Evolutionary conservation across 2,113 vertebrate species (phyloP), one percentile per base, ranked within the genome.

Genomic region (Corvus hawaiiensis): DNA sequence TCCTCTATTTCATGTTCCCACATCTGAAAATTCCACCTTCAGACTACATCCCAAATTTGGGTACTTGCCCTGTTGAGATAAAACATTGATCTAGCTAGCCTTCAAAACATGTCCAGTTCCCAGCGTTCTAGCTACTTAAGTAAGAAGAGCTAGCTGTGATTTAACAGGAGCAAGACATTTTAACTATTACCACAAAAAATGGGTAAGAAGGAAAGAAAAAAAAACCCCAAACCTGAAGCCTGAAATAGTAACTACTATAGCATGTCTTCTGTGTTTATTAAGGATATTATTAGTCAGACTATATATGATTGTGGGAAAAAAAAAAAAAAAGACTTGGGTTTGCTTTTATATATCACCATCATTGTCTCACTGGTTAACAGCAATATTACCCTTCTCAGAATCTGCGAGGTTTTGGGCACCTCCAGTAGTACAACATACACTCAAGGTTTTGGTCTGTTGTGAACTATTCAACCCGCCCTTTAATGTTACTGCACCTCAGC

Each of bases 281-380:
- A 75, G 30, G 32, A 44, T 59, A 3, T 30, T 49, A 20, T 28
- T 87, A 69, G 27, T 35, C 24, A 66, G 27, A 52, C 4, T 49
- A 11, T 23, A 8, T 30, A 10, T 30, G 41, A 56, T 62, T 84
- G 49, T 35, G 7, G 12, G 17, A 17, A 69, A 41, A 54, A 67
- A 41, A 54, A 58, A 43, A n/a, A 80, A 46, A 48, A 28, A 49
- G 12, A 30, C 7, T 16, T 79, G 35, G 5, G 28, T 77, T 84
- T 66, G 8, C 30, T 44, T 56, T 44, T 72, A 22, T 2, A 0
- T 39, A 48, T 35, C 24, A 39, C 3, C 2, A 1, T 48, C 62
- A 83, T 14, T 1, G 0, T 30, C 51, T 73, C 43, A 16, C 46
- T 62, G 11, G 13, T 71, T 66, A 73, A 80, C 9, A 81, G 30